Conservation (phyloP, 2,797 vertebrate species). For the Kryptolebias ocellatus region DNA sequence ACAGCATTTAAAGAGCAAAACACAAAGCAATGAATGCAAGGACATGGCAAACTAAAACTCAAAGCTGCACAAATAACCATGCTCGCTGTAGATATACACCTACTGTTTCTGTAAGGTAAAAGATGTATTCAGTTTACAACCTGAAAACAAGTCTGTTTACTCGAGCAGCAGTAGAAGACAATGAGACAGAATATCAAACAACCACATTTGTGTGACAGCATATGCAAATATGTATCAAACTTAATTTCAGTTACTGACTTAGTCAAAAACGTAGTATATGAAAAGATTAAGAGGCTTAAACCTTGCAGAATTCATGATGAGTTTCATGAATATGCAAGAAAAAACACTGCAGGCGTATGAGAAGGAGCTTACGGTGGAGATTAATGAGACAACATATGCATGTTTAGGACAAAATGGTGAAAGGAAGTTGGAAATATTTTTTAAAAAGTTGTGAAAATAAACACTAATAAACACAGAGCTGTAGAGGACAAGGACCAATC, state of each 20-base stretch:
- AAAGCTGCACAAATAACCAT: conserved; percentile 3
- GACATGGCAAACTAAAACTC: background rate
- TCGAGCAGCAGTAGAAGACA: conserved; percentile 22
- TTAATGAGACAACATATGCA: conserved; percentile 21
- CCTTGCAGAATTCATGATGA: conserved; percentile 61
- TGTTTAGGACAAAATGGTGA: conserved; percentile 23
- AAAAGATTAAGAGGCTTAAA: conserved; percentile 72
- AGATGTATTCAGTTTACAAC: background rate
- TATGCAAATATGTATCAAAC: conserved; percentile 14
- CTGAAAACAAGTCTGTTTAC: conserved; percentile 13
- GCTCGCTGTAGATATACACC: background rate
- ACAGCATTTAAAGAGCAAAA: conserved; percentile 17
- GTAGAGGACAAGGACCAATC: conserved; percentile 56
- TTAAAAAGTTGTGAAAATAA: conserved; percentile 52
- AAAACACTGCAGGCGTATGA: conserved; percentile 25
- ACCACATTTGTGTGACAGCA: too few species aligned
- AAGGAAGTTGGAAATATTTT: conserved; percentile 35
- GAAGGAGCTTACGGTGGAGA: background rate
- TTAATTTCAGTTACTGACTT: background rate
- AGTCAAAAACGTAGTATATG: conserved; percentile 44
- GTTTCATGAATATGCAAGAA: conserved; percentile 55
- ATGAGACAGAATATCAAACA: too few species aligned
- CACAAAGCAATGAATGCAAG: conserved; percentile 20
- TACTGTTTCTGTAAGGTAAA: background rate
- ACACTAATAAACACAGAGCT: conserved; percentile 54